phyloP scores from a whole-genome alignment of 2,113 vertebrate genomes.

The Stigmatopora argus region DNA sequence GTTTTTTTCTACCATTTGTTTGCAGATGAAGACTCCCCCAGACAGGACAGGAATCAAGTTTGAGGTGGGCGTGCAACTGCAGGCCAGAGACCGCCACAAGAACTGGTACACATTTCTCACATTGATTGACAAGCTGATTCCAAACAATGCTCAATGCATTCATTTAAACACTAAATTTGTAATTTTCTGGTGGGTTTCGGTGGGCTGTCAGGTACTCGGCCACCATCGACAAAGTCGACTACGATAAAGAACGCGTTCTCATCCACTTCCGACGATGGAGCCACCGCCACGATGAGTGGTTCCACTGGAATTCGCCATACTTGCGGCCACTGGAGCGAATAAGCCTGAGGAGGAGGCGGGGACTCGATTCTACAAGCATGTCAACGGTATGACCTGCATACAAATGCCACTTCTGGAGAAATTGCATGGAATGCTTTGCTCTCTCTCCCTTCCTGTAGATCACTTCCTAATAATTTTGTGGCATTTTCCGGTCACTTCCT shows the following conservation, averaged over 20 bases:
- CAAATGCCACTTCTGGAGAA: no score
- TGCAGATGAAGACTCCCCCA: conserved; percentile 93
- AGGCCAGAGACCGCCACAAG: conserved; percentile 93
- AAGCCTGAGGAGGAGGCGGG: conserved; percentile 85
- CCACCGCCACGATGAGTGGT: conserved; percentile 94
- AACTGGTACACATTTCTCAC: conserved; percentile 77
- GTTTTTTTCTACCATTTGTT: conserved; percentile 1
- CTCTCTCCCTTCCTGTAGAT: background rate
- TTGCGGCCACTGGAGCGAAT: conserved; percentile 88
- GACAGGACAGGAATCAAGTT: conserved; percentile 92
- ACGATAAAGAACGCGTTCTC: conserved; percentile 86
- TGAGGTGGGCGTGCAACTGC: conserved; percentile 92
- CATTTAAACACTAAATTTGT: background rate
- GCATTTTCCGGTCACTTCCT: no score
- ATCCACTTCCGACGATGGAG: conserved; percentile 96
- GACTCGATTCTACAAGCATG: conserved; percentile 39
- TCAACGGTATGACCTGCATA: conserved; percentile 34
- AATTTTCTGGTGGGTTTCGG: background rate
- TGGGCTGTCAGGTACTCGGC: conserved; percentile 81
- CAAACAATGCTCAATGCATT: background rate
- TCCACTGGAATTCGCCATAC: conserved; percentile 90
- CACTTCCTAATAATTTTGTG: no score
- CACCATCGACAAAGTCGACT: conserved; percentile 92
- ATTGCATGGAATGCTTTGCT: no score
- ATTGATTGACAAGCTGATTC: background rate